Conservation (phyloP, 2,888 invertebrate genomes). For the Drosophila hawaiiensis region DNA sequence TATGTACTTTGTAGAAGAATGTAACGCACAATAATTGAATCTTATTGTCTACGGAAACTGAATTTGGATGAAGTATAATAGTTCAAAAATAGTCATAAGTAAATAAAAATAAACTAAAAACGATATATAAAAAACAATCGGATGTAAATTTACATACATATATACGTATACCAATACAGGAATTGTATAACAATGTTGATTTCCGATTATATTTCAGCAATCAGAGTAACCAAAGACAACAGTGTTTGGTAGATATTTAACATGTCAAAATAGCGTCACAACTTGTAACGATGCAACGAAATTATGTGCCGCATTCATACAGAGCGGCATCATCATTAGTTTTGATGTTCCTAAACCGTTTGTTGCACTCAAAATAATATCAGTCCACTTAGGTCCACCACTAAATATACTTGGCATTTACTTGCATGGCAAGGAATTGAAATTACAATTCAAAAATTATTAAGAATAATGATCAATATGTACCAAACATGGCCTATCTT, state of each 20-base stretch:
- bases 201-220: constrained; percentile 21
- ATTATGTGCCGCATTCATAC: neutral
- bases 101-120: constrained; percentile 22
- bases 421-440: neutral
- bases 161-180: constrained; percentile 19
- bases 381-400: neutral
- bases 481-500: too few species aligned
- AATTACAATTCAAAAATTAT: neutral
- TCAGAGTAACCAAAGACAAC: neutral
- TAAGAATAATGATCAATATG: neutral
- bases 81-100: neutral
- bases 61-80: neutral
- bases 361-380: neutral
- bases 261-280: constrained; percentile 1
- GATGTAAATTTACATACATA: constrained; percentile 34
- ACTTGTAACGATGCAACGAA: neutral
- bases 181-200: constrained; percentile 27
- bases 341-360: constrained; percentile 1
- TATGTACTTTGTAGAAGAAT: constrained; percentile 5
- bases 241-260: neutral
- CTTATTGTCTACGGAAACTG: neutral
- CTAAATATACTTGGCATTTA: neutral
- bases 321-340: neutral
- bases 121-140: constrained; percentile 9
- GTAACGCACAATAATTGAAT: constrained; percentile 7